Conservation (phyloP, 2,797 vertebrate genomes). For the Lepus townsendii region DNA sequence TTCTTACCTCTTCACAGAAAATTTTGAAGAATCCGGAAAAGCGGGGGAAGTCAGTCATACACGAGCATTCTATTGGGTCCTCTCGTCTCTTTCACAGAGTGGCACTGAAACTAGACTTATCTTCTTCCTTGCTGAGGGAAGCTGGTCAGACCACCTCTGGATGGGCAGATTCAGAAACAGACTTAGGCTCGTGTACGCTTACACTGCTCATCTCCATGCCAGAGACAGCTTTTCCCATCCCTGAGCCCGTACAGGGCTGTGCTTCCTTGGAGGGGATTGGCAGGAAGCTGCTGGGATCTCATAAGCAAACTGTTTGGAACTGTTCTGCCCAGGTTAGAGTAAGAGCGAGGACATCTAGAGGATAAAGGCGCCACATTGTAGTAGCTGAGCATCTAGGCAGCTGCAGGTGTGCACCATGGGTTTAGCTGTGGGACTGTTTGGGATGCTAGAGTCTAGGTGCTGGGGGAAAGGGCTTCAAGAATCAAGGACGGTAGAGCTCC, state of each 20-base stretch:
- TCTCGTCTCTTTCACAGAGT: not conserved
- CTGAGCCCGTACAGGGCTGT: not conserved
- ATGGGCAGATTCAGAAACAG: not conserved
- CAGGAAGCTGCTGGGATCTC: not conserved
- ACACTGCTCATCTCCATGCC: not conserved
- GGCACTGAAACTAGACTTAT: not conserved
- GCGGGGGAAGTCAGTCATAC: not conserved
- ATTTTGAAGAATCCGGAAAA: constrained; percentile 3
- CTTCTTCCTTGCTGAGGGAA: not conserved
- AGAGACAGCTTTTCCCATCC: not conserved
- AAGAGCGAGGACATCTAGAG: not conserved
- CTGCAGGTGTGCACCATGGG: not conserved
- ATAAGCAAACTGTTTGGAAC: not conserved
- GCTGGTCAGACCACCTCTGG: not conserved
- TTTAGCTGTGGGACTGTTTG: not conserved
- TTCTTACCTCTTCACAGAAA: constrained; percentile 12
- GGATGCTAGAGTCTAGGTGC: not conserved
- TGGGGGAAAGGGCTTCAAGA: not conserved
- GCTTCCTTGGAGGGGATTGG: not conserved
- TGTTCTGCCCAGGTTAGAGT: not conserved
- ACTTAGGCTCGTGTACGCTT: not conserved
- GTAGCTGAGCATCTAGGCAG: not conserved
- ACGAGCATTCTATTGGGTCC: not conserved
- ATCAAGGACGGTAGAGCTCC: not conserved
- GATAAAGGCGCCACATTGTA: too few relatives aligned